These are phyloP conservation scores for Drosophila serrata DNA, from an alignment of 1,140 invertebrate species.

Conservation along the genomic window DNA sequence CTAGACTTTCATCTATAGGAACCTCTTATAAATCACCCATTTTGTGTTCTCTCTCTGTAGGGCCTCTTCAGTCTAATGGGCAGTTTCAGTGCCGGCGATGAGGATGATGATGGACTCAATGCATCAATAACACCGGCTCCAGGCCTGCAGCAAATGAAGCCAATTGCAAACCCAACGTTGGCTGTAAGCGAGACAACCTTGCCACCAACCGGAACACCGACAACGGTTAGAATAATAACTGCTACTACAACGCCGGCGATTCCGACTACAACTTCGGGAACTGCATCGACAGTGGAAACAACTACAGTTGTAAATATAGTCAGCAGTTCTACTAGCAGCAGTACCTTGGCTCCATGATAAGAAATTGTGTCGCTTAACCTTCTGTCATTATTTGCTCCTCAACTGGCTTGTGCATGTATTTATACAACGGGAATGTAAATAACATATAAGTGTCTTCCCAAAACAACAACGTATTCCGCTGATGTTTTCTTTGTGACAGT, in stretches of 20 bases:
- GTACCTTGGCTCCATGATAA: conserved; percentile 7
- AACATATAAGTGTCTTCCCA: conserved; percentile 26
- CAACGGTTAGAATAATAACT: conserved; percentile 10
- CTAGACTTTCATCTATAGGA: background rate
- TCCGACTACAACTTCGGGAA: conserved; percentile 3
- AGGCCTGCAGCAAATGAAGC: conserved; percentile 37
- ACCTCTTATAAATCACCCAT: background rate
- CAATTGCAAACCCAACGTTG: conserved; percentile 26
- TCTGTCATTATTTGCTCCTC: conserved; percentile 25
- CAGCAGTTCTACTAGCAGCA: conserved; percentile 5
- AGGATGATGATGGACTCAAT: conserved; percentile 5
- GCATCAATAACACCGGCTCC: conserved; percentile 15
- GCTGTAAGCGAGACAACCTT: conserved; percentile 11
- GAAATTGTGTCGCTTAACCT: conserved; percentile 12
- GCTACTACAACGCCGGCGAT: conserved; percentile 1
- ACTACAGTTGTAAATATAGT: conserved; percentile 7
- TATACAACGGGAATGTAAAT: conserved; percentile 29
- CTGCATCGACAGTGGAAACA: conserved; percentile 1
- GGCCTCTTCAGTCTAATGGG: conserved; percentile 36
- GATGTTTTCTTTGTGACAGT: conserved; percentile 9
- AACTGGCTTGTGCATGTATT: conserved; percentile 11
- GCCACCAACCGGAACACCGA: background rate
- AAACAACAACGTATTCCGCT: background rate
- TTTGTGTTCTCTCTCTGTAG: conserved; percentile 28
- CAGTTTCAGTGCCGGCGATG: conserved; percentile 27